A percentile compares a stretch with the other conserved stretches of the same genome.
phyloP scores from a whole-genome alignment of 2,888 invertebrate genomes.

The Anagyrus pseudococci region DNA sequence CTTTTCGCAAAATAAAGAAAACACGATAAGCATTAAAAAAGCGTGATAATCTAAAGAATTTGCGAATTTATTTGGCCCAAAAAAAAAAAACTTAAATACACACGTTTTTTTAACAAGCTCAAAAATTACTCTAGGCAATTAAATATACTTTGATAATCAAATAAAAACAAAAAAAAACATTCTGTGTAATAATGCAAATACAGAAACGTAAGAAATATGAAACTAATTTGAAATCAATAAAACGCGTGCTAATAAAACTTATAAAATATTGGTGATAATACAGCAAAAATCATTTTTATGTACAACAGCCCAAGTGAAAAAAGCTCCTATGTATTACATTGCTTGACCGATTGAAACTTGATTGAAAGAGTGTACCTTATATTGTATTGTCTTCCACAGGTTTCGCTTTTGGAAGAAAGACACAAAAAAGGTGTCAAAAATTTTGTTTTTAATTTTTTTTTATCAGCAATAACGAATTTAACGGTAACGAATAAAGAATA shows the following conservation, averaged over 20 bases:
- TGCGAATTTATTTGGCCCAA: no score
- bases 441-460: conserved; percentile 3
- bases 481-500: conserved; percentile 6
- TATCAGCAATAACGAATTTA: conserved; percentile 4
- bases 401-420: conserved; percentile 56
- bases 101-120: no score
- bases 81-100: no score
- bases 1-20: neutral
- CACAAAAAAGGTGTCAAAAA: conserved; percentile 43
- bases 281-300: conserved; percentile 1
- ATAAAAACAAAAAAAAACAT: no score
- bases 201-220: no score
- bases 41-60: no score
- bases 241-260: no score
- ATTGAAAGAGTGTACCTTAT: conserved; percentile 54
- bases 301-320: conserved; percentile 30
- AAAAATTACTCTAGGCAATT: no score
- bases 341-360: conserved; percentile 26
- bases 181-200: no score
- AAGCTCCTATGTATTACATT: conserved; percentile 28
- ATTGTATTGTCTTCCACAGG: conserved; percentile 58
- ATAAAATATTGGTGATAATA: neutral
- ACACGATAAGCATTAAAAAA: neutral
- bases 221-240: no score
- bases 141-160: no score